These are phyloP conservation scores for Nymphicus hollandicus DNA, from an alignment of 2,113 vertebrate species.

Conservation along the genomic window DNA sequence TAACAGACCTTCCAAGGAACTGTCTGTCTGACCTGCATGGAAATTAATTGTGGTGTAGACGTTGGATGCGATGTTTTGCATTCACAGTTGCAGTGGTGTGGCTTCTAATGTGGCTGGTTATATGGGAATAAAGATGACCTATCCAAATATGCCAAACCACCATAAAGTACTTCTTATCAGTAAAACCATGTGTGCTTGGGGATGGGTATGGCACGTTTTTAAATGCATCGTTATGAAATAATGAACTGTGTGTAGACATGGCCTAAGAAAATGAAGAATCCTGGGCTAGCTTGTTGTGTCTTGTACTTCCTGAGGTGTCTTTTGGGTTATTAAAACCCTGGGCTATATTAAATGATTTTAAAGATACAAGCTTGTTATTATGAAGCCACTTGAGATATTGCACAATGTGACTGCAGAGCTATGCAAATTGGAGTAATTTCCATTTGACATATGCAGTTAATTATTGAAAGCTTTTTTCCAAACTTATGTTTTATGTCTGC, in stretches of 20 bases:
- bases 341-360: slow-evolving; percentile 16
- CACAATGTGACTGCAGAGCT: background rate
- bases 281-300: background rate
- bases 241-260: background rate
- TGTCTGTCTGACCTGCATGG: background rate
- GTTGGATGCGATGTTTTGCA: background rate
- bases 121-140: background rate
- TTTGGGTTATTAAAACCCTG: slow-evolving; percentile 1
- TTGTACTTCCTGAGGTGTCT: background rate
- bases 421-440: slow-evolving; percentile 40
- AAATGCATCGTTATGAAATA: background rate
- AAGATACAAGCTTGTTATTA: background rate
- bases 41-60: background rate
- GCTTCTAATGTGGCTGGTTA: background rate
- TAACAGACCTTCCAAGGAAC: background rate
- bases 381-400: slow-evolving; percentile 1
- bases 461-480: slow-evolving; percentile 22
- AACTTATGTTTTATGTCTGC: slow-evolving; percentile 33
- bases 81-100: background rate
- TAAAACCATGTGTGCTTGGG: background rate
- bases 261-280: background rate
- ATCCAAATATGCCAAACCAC: background rate
- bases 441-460: slow-evolving; percentile 54
- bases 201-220: background rate
- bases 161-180: background rate